phyloP scores from a whole-genome alignment of 2,113 vertebrate genomes.

The Opisthocomus hoazin region DNA sequence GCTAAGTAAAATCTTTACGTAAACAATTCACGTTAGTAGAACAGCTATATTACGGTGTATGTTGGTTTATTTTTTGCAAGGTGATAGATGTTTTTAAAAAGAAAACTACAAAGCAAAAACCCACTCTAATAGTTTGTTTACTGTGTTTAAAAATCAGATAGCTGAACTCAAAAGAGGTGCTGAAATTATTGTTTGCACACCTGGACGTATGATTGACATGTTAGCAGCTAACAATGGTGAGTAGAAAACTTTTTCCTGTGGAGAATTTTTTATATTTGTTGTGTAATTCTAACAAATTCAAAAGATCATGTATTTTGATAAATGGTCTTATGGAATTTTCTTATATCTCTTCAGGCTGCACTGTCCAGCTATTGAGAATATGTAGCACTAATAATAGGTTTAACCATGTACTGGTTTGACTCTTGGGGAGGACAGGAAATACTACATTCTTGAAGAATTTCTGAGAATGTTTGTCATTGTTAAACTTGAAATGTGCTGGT shows the following conservation, averaged over 20 bases:
- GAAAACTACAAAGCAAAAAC: neutral
- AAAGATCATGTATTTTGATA: constrained; percentile 54
- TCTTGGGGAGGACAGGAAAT: constrained; percentile 12
- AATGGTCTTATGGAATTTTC: constrained; percentile 55
- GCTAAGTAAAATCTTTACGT: neutral
- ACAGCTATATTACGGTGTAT: neutral
- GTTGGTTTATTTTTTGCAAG: neutral
- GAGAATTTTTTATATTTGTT: constrained; percentile 34
- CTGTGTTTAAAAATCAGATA: constrained; percentile 78
- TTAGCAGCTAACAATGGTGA: constrained; percentile 97
- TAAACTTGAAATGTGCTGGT: neutral
- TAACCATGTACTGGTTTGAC: neutral
- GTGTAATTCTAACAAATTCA: constrained; percentile 62
- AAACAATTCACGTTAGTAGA: neutral
- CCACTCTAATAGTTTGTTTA: neutral
- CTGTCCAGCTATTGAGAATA: constrained; percentile 23
- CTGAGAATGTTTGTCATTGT: neutral
- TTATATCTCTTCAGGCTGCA: constrained; percentile 74
- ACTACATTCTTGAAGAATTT: neutral
- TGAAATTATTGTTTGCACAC: constrained; percentile 98
- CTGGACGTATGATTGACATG: constrained; percentile 99
- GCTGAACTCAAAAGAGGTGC: constrained; percentile 99
- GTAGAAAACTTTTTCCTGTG: constrained; percentile 62
- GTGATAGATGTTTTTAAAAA: neutral
- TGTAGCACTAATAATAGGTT: neutral